Evolutionary conservation across 2,888 invertebrate species (phyloP).

Genomic region (Anorthoa munda): DNA sequence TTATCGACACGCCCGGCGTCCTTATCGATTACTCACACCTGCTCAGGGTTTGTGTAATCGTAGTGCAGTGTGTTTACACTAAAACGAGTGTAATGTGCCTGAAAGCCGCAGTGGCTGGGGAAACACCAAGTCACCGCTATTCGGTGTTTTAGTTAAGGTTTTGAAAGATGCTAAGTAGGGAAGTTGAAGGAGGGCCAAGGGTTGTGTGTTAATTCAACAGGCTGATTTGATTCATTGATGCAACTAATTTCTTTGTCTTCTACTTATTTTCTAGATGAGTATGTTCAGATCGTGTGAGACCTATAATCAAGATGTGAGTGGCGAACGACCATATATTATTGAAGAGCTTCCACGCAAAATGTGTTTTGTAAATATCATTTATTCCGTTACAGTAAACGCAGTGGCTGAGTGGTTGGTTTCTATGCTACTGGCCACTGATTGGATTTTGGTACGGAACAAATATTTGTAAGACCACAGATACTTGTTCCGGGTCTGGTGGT

Average conservation of each 20-base stretch:
- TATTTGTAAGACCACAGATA: conserved; percentile 28
- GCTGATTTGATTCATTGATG: conserved; percentile 14
- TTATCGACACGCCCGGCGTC: conserved; percentile 29
- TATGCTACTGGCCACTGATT: conserved; percentile 29
- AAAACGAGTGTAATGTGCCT: conserved; percentile 1
- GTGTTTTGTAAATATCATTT: conserved; percentile 1
- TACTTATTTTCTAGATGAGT: conserved; percentile 42
- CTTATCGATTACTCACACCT: conserved; percentile 32
- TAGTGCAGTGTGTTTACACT: conserved; percentile 21
- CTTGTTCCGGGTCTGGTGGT: conserved; percentile 21
- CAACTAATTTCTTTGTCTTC: conserved; percentile 27
- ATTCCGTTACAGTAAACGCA: not conserved
- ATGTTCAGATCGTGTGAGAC: conserved; percentile 23
- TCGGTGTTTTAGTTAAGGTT: conserved; percentile 13
- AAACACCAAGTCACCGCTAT: conserved; percentile 11
- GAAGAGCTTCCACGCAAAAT: conserved; percentile 13
- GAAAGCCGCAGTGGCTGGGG: conserved; percentile 18
- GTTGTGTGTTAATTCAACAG: not conserved
- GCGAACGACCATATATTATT: conserved; percentile 5
- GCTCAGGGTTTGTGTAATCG: conserved; percentile 5
- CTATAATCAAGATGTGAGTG: conserved; percentile 24
- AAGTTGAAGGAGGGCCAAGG: conserved; percentile 7
- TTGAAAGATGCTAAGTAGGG: conserved; percentile 11
- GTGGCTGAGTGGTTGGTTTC: conserved; percentile 11
- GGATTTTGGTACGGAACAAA: conserved; percentile 9